phyloP scores from a whole-genome alignment of 2,888 invertebrate species.

The Pyrgus malvae region DNA sequence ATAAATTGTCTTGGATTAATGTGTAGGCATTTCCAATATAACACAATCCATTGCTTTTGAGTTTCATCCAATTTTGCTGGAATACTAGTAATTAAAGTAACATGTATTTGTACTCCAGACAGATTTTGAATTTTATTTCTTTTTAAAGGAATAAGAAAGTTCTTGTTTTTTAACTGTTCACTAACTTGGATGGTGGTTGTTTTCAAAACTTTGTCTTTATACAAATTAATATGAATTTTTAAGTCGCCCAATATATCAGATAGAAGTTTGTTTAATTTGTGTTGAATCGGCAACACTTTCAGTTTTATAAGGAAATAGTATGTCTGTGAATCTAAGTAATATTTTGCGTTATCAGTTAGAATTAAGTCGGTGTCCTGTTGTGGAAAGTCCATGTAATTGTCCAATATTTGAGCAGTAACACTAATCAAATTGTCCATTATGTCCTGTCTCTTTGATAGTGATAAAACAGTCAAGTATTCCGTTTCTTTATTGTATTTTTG shows the following conservation, averaged over 20 bases:
- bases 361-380: constrained; percentile 43
- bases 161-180: constrained; percentile 47
- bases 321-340: constrained; percentile 51
- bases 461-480: constrained; percentile 54
- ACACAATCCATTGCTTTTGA: constrained; percentile 50
- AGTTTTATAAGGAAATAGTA: constrained; percentile 54
- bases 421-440: constrained; percentile 53
- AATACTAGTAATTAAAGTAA: constrained; percentile 54
- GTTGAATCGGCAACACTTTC: constrained; percentile 39
- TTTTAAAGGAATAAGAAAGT: constrained; percentile 51
- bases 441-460: constrained; percentile 60
- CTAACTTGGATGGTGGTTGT: constrained; percentile 51
- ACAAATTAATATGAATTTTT: constrained; percentile 54
- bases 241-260: constrained; percentile 47
- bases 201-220: constrained; percentile 44
- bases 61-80: constrained; percentile 54
- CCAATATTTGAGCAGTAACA: constrained; percentile 47
- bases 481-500: constrained; percentile 51
- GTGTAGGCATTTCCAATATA: constrained; percentile 49
- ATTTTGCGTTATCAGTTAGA: constrained; percentile 49
- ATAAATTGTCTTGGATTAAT: constrained; percentile 62
- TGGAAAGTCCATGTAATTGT: constrained; percentile 55
- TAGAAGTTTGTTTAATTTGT: constrained; percentile 46
- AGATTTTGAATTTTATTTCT: constrained; percentile 34
- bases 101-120: constrained; percentile 43